Percentiles rank a stretch among this genome's conserved stretches.
Evolutionary conservation across 2,113 vertebrate species (phyloP).

Genomic region (Elachura formosa): DNA sequence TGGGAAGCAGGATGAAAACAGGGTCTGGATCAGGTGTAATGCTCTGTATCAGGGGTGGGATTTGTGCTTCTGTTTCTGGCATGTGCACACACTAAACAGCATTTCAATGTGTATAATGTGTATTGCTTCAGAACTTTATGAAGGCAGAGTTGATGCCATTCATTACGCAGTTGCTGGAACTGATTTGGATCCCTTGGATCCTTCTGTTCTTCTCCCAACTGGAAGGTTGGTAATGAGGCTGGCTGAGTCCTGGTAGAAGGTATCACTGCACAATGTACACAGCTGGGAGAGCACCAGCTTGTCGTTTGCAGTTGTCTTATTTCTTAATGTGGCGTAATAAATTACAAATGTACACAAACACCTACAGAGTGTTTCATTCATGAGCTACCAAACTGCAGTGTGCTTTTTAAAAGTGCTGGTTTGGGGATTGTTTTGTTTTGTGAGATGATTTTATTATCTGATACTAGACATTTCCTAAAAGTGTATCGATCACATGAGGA

Average conservation of each 20-base stretch:
- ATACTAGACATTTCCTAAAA: background rate
- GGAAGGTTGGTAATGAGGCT: background rate
- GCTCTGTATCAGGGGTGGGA: background rate
- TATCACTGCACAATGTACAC: background rate
- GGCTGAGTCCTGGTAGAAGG: background rate
- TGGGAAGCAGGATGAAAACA: background rate
- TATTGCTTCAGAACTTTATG: background rate
- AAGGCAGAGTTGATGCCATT: background rate
- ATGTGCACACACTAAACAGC: background rate
- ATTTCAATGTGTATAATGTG: background rate
- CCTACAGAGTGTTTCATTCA: constrained; percentile 7
- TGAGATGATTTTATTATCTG: background rate
- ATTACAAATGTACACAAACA: constrained; percentile 40
- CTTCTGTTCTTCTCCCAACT: background rate
- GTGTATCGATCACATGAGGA: background rate
- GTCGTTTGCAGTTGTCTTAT: background rate
- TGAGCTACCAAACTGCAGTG: background rate
- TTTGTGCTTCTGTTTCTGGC: background rate
- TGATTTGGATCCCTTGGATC: background rate
- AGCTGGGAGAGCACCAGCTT: constrained; percentile 2
- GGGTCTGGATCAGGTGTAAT: background rate
- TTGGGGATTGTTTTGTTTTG: background rate
- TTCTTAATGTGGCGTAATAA: constrained; percentile 20
- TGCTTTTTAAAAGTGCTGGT: background rate
- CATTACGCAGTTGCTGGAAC: background rate